These are phyloP conservation scores for Rostratula benghalensis DNA, from an alignment of 2,113 vertebrate species.

Conservation along the genomic window DNA sequence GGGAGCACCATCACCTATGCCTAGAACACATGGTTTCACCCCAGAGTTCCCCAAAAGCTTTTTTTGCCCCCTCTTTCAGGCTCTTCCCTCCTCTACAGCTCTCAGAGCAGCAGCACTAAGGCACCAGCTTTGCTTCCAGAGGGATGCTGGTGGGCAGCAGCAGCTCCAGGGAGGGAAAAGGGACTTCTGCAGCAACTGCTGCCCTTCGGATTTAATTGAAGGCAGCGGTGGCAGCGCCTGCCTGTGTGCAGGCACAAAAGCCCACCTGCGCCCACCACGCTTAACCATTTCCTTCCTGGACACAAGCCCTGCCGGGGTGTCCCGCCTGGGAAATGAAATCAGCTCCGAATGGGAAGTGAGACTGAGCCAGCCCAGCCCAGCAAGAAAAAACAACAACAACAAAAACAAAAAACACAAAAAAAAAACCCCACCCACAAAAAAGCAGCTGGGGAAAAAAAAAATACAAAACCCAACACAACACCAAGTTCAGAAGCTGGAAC, in stretches of 20 bases:
- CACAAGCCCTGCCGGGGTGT: fast-evolving
- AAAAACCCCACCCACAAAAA: too few species aligned
- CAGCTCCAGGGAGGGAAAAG: not conserved
- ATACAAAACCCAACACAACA: too few species aligned
- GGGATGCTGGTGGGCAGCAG: not conserved
- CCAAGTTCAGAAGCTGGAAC: not conserved
- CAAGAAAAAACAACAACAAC: not conserved
- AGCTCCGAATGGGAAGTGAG: not conserved
- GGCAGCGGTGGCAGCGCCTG: not conserved
- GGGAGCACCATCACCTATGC: not conserved
- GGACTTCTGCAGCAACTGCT: not conserved
- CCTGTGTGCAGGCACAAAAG: not conserved
- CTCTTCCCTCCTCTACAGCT: not conserved
- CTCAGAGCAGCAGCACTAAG: not conserved
- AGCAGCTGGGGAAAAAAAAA: not conserved
- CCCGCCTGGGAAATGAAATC: not conserved
- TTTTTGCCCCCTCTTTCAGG: not conserved
- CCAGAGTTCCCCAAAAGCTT: not conserved
- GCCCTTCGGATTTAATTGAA: not conserved
- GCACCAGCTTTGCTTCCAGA: not conserved
- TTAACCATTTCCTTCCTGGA: not conserved
- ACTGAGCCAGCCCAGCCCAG: not conserved
- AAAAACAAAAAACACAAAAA: not conserved
- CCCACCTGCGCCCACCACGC: not conserved
- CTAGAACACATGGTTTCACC: not conserved